Conservation (phyloP, 2,888 invertebrate genomes). For the Flexamia atlantica region DNA sequence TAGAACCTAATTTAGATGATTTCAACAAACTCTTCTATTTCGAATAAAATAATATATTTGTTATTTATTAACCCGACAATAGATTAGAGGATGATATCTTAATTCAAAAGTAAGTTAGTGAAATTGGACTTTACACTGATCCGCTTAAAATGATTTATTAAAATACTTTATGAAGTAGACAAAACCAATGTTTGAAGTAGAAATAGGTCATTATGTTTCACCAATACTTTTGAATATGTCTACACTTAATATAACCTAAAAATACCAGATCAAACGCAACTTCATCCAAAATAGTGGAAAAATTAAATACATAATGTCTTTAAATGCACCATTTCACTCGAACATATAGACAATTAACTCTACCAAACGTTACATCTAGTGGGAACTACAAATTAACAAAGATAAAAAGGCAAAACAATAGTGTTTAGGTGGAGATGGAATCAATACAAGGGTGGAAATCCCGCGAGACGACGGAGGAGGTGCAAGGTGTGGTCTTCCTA, state of each 20-base stretch:
- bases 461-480: not conserved
- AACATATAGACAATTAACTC: not conserved
- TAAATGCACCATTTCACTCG: not conserved
- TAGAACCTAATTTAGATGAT: no score
- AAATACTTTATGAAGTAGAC: no score
- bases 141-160: no score
- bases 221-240: no score
- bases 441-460: constrained; percentile 54
- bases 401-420: constrained; percentile 40
- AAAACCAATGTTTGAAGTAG: no score
- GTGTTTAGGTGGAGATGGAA: constrained; percentile 13
- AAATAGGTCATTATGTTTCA: no score
- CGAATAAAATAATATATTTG: no score
- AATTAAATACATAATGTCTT: not conserved
- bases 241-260: not conserved
- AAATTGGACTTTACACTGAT: no score
- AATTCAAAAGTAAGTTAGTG: no score
- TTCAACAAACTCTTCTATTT: no score
- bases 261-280: not conserved
- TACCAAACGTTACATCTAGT: not conserved
- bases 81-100: no score
- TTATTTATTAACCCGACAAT: no score
- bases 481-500: constrained; percentile 48
- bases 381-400: not conserved
- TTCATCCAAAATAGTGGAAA: not conserved